phyloP scores from a whole-genome alignment of 2,888 invertebrate genomes.

The Machimus rusticus region DNA sequence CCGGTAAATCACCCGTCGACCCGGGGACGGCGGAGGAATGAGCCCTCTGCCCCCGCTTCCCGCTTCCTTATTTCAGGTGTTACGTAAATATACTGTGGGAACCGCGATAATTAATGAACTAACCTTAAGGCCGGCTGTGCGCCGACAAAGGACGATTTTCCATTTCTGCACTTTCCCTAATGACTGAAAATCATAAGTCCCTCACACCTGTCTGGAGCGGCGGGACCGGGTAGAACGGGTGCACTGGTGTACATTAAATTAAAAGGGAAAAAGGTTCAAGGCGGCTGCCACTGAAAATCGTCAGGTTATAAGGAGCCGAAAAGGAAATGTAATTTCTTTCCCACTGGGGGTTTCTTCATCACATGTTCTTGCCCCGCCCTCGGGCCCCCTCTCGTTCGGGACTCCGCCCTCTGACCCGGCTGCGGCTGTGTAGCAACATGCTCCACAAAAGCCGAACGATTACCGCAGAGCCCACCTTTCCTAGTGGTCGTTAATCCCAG shows the following conservation, averaged over 20 bases:
- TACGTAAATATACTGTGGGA: not conserved
- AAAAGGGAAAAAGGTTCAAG: not conserved
- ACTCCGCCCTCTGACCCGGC: not conserved
- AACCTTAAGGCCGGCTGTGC: not conserved
- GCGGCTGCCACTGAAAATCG: not conserved
- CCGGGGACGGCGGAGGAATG: not conserved
- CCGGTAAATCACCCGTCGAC: not conserved
- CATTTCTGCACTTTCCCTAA: not conserved
- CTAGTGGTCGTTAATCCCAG: not conserved
- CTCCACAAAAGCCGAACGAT: not conserved
- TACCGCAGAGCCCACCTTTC: not conserved
- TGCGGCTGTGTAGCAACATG: not conserved
- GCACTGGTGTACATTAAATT: not conserved
- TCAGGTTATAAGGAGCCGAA: slow-evolving; percentile 15
- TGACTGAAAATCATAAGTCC: not conserved
- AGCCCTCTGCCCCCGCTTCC: not conserved
- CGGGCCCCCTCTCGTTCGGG: not conserved
- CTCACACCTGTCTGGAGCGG: not conserved
- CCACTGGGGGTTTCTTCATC: not conserved
- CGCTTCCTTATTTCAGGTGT: not conserved
- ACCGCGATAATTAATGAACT: not conserved
- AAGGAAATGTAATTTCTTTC: slow-evolving; percentile 14
- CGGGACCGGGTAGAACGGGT: not conserved
- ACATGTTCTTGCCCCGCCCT: not conserved
- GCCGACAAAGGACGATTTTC: not conserved